Base-by-base conservation (phyloP, 2,797 vertebrate species). In the Platalea minor region DNA sequence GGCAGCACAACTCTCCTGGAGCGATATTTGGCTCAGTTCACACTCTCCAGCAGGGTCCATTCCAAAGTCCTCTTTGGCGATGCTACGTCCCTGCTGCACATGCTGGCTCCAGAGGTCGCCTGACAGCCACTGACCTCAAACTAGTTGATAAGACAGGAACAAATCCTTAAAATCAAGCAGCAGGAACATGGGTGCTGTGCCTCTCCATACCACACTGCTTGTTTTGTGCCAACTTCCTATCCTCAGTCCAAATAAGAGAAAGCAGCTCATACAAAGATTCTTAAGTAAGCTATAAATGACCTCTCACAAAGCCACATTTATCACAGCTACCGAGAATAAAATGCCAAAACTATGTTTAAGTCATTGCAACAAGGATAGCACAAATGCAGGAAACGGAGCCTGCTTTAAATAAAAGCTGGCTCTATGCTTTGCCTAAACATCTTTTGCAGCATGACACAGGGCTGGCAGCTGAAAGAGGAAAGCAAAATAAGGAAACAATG, bases 291-390 rank as follows among this genome's bases (percentile, higher is more conserved):
- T 88, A 86, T 18, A 96, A 95, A 89, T 76, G 35, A 78, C 37
- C 35, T 88, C 54, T 85, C 78, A 88, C 41, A 91, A 89, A 89
- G 69, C 76, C 82, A 50, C 18, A 59, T 63, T 92, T 94, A 85
- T 48, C 84, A 48, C 54, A 92, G 87, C 57, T 81, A 89, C 92
- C 5, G 4, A 96, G 78, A 95, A 91, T 73, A 91, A 96, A 95
- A 83, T 25, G 48, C 51, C 89, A 89, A 86, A 94, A 85, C 57
- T 93, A 64, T 61, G 33, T 91, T 96, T 85, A 96, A 95, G 48
- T 70, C 69, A 50, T 48, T 63, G 68, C 59, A 87, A 91, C 31
- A 79, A 87, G 41, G 75, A 85, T 15, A 92, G 81, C 57, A 85
- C 2, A 2, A 96, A 75, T 10, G 48, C 68, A 95, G 72, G 57